Base-by-base conservation (phyloP, 2,113 vertebrate genomes). In the Prochilodus magdalenae region DNA sequence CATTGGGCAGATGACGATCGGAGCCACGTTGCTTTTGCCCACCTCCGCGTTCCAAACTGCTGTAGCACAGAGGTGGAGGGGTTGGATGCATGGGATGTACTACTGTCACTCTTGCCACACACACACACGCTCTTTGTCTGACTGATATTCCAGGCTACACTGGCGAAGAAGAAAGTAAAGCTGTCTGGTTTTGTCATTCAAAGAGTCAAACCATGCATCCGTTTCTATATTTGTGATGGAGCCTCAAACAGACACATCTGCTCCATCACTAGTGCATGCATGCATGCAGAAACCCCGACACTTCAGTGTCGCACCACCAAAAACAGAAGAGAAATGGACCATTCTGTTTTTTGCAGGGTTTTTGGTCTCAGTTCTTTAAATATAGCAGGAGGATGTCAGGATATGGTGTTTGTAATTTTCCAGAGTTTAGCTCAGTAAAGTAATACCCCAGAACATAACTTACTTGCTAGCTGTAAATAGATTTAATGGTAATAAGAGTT, bases 291-390 rank as follows among this genome's bases (percentile, higher is more conserved):
- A 51, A 66, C 47, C 26, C 26, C 59, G 33, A 65, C 27, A 60
- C 69, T 84, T 88, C 93, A 94, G 93, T 87, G 85, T 93, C 90
- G 91, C 92, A 89, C 93, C 95, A 95, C 94, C 95, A 96, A 96
- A 95, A 94, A 96, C 94, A 93, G 87, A 92, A 91, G 72, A 66
- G 59, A 70, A 85, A 82, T 30, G 14, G 24, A 76, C n/a, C 5
- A 47, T 82, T 75, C 36, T 75, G 33, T 3, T 55, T 15, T 55
- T 51, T 65, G n/a, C n/a, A n/a, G n/a, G n/a, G n/a, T n/a, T n/a
- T n/a, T 26, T 15, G 14, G 8, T 10, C 18, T 36, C 65, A 67
- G 29, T 6, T 22, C 4, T 36, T 67, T 67, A 5, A 29, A 29
- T 33, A 67, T 36, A 22, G 65, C 65, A 67, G 22, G 30, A 27